Evolutionary conservation across 2,113 vertebrate genomes (phyloP), one percentile per base, ranked within the genome.

Genomic region (Callocephalon fimbriatum): DNA sequence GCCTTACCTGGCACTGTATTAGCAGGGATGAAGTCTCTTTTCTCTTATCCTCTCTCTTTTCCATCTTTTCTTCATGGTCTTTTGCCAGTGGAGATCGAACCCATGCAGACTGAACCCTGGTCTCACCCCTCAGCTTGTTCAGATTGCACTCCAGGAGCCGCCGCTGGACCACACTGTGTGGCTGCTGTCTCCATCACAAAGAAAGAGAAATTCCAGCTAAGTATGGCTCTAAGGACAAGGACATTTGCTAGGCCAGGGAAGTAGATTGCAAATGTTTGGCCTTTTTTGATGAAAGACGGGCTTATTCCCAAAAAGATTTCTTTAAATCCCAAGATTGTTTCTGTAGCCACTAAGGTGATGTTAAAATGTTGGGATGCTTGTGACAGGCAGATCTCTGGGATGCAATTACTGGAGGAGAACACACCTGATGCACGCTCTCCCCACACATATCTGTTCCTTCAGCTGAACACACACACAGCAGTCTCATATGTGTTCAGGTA

Each of bases 81-180:
- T 98, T 98, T 9, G 97, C 98, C 71, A 98, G 97, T 0, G 99
- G 98, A 38, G 98, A 98, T 8, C 96, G 98, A n/a, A 98, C 95
- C 54, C 95, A 77, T 66, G 90, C 50, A 59, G 88, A 51, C 71
- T 80, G 77, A 93, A 98, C 98, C 40, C 92, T 97, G 73, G 96
- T 97, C 88, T 98, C 98, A 2, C 98, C 96, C 10, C 97, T 97
- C 65, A 99, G 97, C 90, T 97, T 97, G 7, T 97, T 98, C 90
- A 99, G 98, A 96, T 98, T 99, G 48, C 98, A 99, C 95, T 99
- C 99, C 91, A 99, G 91, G 90, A 99, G 98, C 88, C 99, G 99
- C 23, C 99, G 98, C 96, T 99, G 99, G 80, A 99, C 98, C 79
- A 99, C 99, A 7, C 97, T 99, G 93, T 99, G 99, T 31, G 99